Percentiles rank a stretch among this genome's conserved stretches.
Evolutionary conservation across 35 echinoderm and acorn worm species (phyloP).

Genomic region (Anneissia japonica): DNA sequence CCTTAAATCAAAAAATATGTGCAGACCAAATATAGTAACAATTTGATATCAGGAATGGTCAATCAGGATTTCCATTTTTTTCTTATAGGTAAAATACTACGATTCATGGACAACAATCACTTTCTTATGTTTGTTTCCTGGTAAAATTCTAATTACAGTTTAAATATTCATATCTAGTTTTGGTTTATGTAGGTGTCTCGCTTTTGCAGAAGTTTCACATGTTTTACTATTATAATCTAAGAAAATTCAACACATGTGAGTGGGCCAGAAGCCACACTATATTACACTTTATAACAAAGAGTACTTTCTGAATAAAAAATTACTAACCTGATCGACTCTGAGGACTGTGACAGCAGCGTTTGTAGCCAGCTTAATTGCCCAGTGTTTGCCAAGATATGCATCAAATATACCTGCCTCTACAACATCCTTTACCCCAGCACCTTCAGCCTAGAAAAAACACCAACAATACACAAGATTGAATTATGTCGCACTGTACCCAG

Average conservation of each 20-base stretch:
- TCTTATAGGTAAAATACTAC: no score
- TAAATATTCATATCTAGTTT: no score
- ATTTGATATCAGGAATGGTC: background rate
- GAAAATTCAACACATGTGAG: no score
- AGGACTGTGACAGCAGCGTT: conserved; percentile 89
- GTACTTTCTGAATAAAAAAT: background rate
- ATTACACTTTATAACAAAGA: background rate
- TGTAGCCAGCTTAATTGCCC: conserved; percentile 83
- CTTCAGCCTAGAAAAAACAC: conserved; percentile 57
- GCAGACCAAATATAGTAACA: background rate
- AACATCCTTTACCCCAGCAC: conserved; percentile 81
- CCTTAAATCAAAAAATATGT: background rate
- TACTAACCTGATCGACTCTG: conserved; percentile 82
- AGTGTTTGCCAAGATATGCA: conserved; percentile 75
- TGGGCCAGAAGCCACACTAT: background rate
- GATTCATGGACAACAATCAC: no score
- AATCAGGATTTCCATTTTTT: no score
- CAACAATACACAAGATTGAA: conserved; percentile 1
- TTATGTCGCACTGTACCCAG: no score
- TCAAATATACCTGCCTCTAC: conserved; percentile 66
- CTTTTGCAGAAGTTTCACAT: no score
- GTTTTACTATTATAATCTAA: no score
- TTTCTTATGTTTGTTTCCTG: no score
- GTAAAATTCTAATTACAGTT: no score
- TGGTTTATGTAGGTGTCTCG: no score